Base-by-base conservation (phyloP, 2,113 vertebrate genomes). In the Tragelaphus buxtoni region DNA sequence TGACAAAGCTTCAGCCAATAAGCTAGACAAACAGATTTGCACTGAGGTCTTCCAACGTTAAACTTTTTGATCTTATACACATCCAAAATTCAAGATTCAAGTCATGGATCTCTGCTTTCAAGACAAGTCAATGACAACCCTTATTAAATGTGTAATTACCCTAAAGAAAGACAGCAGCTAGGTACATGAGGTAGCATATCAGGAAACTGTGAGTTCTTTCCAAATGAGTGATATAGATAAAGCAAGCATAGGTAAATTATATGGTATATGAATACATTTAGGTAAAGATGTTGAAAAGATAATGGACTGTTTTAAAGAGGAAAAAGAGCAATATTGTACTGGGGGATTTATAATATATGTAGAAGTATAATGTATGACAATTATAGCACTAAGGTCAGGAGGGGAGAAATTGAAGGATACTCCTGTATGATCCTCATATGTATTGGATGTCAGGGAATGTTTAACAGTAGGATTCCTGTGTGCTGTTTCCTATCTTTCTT, bases 181-280 rank as follows among this genome's bases (percentile, higher is more conserved):
- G 9, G 16, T 87, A 49, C 22, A 26, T 85, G 49, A 93, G 26
- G 88, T n/a, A 80, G 16, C 35, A 53, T 84, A 16, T 90, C 56
- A 49, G 26, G 24, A 92, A 22, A 56, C 10, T 90, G 30, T 51
- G 17, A 90, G 63, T 56, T 61, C 39, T 28, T 95, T 83, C 28
- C 85, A 97, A 95, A 83, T 85, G 58, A 96, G 55, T 81, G 65
- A 60, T 84, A 83, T 7, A 95, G 47, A 77, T 91, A 63, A 24
- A 94, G 16, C 14, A 63, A 97, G 69, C 7, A 35, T 55, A 35
- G 35, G 26, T 65, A 60, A 79, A 65, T 65, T 81, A 9, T 65
- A 42, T 32, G 61, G 26, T 55, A 65, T 79, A 35, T n/a, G 20
- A 42, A 42, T 65, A 39, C 22, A 81, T 32, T 12, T 81, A 28